Evolutionary conservation across 2,888 invertebrate species (phyloP), one percentile per base, ranked within the genome.

Genomic region (Campoplex nolae): DNA sequence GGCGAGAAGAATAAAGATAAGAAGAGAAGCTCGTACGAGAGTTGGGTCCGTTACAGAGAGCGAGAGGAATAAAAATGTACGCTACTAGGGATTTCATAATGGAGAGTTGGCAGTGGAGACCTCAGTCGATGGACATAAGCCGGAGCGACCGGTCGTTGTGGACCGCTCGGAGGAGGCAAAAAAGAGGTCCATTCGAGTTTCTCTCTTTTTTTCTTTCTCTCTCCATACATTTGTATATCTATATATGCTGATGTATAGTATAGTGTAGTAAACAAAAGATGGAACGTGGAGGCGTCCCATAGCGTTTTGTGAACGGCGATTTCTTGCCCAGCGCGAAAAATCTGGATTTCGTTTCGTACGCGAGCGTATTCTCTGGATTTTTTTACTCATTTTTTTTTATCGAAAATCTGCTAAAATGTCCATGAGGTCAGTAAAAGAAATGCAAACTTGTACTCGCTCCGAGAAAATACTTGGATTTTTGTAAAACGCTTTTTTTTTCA

Each of bases 111-210:
- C 83, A 86, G 75, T 71, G 83, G 54, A 75, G 85, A 77, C 77
- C 81, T 87, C 87, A 87, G 87, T 87, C 87, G 87, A 85, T 87
- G 87, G 87, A 87, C 82, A 85, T 79, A 87, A 75, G 82, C 82
- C 85, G 85, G 71, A 87, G 87, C 87, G 85, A 85, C 87, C 79
- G 87, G 87, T 87, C 87, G 85, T 78, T 58, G 76, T 87, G 85
- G 87, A 87, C 87, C 87, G 85, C 76, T 80, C 75, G 85, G 75
- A 83, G 87, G 82, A 85, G 81, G 81, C 81, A 82, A 79, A 83
- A 62, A 70, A 73, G 71, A 87, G 86, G 84, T 78, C 87, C 79
- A 83, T 48, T 68, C 78, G 78, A 73, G 78, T 73, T 65, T 67
- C 23, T 56, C 38, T 32, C 65, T 51, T 32, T 62, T 3, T 62